Base-by-base conservation (phyloP, 1,140 invertebrate genomes). In the Belonocnema kinseyi region DNA sequence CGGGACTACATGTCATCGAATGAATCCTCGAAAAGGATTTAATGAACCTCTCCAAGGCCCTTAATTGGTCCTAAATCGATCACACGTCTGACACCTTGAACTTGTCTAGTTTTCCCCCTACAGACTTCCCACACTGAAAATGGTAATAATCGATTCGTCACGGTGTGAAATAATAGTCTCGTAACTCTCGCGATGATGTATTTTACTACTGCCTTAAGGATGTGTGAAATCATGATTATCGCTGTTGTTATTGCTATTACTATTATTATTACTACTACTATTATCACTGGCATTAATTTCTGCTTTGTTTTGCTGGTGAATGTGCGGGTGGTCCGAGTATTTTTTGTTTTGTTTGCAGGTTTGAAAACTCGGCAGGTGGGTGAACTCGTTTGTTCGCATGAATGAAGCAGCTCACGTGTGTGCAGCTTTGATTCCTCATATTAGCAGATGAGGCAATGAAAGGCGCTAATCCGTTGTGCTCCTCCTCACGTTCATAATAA, bases 21-120 rank as follows among this genome's bases (percentile, higher is more conserved):
- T 81, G 81, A 84, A 86, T 84, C 84, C 85, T 79, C 75, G 82
- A 84, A 85, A 84, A 75, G 83, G 75, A 86, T 85, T 66, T 84
- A 85, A 86, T 85, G 84, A 81, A 78, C 77, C 79, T 77, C 76
- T 76, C 81, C 73, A 77, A 75, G 77, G 61, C 50, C 77, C 82
- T n/a, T 84, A 85, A 85, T 85, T 85, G 82, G 82, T 74, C 78
- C 75, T 77, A 79, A 80, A 84, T 84, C 83, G 61, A 66, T 66
- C 61, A 66, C 33, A 66, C 16, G 33, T 66, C 61, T 66, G 61
- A 66, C 61, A 66, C 26, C n/a, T 56, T 66, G 61, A 66, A 66
- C 61, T 66, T 66, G 61, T 66, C 61, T 66, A 46, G 40, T 66
- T 66, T 66, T 33, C 61, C 40, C 40, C 40, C 40, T 46, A 46